Base-by-base conservation (phyloP, 2,888 invertebrate genomes). In the Caenorhabditis sulstoni region DNA sequence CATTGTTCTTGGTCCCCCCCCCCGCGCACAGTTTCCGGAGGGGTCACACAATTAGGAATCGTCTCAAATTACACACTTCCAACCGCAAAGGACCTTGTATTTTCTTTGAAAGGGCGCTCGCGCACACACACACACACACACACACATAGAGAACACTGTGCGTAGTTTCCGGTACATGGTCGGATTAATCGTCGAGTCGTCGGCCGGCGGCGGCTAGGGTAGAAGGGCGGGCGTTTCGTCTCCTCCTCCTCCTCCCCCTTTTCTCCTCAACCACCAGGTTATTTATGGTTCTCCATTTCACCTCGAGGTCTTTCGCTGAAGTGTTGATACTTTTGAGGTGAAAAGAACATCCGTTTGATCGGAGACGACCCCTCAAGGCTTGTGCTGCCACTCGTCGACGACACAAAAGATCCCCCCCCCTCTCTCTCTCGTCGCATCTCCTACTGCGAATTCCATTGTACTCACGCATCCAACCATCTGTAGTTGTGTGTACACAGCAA, bases 151-250 rank as follows among this genome's bases (percentile, higher is more conserved):
- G 29, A 37, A 53, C 53, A 53, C 53, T 29, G 53, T 53, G 53
- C 18, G 47, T 47, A 45, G 73, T 73, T 73, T 73, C 73, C 73
- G 73, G 73, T 73, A 73, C 73, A 73, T 58, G 73, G 64, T 49
- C 73, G 64, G 73, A 73, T 73, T 73, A 73, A 73, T 58, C 57
- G 64, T 14, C 14, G 62, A 23, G 58, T 29, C 29, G 18, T 9
- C 22, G 47, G 35, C 39, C 23, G 62, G 50, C 18, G 20, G n/a
- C n/a, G 12, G 58, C 57, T 22, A 29, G 14, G 16, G 37, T 23
- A 22, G 53, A 23, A 8, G 18, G 49, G 58, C n/a, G 50, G 23
- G 47, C 41, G 52, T 49, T 41, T 50, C 53, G n/a, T n/a, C 29
- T 29, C 4, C 29, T 35, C n/a, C 20, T 47, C 12, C 44, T 18